Conservation (phyloP, 2,888 invertebrate species). For the Reticulitermes lucifugus region DNA sequence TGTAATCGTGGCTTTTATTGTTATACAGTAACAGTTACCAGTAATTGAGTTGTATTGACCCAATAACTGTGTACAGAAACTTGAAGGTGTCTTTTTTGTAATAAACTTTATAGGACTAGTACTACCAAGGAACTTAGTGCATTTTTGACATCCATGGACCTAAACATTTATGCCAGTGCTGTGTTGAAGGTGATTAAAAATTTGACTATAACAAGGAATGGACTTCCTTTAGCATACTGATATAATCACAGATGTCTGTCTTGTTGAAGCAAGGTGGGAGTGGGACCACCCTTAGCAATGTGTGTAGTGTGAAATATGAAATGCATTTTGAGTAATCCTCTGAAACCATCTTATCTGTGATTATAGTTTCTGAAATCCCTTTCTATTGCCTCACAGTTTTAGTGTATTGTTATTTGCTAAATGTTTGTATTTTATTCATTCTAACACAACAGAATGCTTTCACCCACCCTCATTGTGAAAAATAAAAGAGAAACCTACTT, state of each 20-base stretch:
- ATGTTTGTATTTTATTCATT: conserved; percentile 53
- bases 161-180: conserved; percentile 45
- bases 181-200: conserved; percentile 37
- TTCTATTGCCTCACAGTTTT: conserved; percentile 51
- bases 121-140: conserved; percentile 29
- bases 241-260: conserved; percentile 42
- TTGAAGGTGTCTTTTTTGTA: conserved; percentile 34
- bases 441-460: conserved; percentile 49
- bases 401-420: conserved; percentile 52
- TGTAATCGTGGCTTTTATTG: background rate
- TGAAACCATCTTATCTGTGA: conserved; percentile 50
- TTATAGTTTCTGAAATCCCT: conserved; percentile 49
- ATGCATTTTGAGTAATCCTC: conserved; percentile 48
- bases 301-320: conserved; percentile 51
- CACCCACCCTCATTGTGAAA: conserved; percentile 51
- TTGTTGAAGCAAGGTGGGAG: conserved; percentile 46
- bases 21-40: conserved; percentile 3
- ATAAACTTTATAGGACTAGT: conserved; percentile 36
- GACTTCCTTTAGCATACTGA: conserved; percentile 31
- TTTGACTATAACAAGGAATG: conserved; percentile 44
- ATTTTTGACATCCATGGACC: conserved; percentile 45
- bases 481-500: conserved; percentile 49
- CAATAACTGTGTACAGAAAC: conserved; percentile 39
- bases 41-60: conserved; percentile 33
- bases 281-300: conserved; percentile 51